Percentiles rank a stretch among this genome's conserved stretches.
phyloP scores from a whole-genome alignment of 2,113 vertebrate genomes.

The Sceloporus tristichus region DNA sequence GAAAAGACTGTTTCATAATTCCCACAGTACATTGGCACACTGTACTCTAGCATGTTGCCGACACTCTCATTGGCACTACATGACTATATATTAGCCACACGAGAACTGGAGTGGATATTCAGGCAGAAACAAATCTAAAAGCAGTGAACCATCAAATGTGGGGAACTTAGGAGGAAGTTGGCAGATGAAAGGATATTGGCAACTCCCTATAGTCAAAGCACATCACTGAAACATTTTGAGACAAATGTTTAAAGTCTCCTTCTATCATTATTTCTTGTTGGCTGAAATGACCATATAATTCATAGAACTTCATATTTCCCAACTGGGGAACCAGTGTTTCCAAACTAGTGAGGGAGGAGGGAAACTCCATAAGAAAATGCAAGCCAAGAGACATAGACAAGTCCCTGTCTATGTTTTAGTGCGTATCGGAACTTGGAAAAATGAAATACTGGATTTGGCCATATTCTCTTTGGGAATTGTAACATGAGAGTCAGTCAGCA shows the following conservation, averaged over 20 bases:
- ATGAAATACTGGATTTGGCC: too few relatives aligned
- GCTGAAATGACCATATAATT: neutral
- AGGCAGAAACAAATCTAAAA: constrained; percentile 66
- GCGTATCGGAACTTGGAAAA: too few relatives aligned
- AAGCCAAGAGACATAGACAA: neutral
- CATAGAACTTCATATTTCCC: constrained; percentile 25
- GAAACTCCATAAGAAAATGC: neutral
- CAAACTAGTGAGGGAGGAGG: neutral
- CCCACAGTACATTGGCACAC: constrained; percentile 39
- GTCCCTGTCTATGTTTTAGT: too few relatives aligned
- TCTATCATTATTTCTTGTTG: neutral
- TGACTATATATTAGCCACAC: constrained; percentile 58
- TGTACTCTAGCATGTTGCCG: constrained; percentile 21
- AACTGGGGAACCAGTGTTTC: constrained; percentile 9
- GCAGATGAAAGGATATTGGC: constrained; percentile 63
- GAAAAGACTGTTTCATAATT: constrained; percentile 44
- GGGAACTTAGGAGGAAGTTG: constrained; percentile 42
- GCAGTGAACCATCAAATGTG: constrained; percentile 58
- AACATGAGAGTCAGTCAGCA: too few relatives aligned
- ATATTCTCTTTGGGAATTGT: too few relatives aligned
- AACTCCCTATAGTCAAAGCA: constrained; percentile 53
- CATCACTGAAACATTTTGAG: constrained; percentile 51
- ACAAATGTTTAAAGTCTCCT: constrained; percentile 30
- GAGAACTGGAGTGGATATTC: constrained; percentile 31
- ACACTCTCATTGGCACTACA: constrained; percentile 33